Conservation (phyloP, 2,797 vertebrate species). For the Pangasius sanitwongsei region DNA sequence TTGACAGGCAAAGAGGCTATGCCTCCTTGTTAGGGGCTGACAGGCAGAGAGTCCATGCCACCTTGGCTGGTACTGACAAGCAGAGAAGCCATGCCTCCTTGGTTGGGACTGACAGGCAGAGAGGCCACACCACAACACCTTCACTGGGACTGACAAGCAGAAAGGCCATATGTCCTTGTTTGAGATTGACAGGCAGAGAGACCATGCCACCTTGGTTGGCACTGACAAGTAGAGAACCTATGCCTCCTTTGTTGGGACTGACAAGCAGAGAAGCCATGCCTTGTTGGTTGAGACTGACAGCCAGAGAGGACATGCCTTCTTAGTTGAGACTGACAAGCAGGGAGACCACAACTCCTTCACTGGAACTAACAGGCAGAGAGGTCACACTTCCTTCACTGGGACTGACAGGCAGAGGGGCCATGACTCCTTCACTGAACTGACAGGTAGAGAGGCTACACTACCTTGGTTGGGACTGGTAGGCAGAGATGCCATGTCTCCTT, state of each 20-base stretch:
- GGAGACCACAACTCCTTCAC: background rate
- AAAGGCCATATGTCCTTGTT: background rate
- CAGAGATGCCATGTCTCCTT: background rate
- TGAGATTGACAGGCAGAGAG: background rate
- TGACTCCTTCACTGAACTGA: background rate
- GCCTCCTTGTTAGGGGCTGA: background rate
- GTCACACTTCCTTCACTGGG: no score
- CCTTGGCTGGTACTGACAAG: background rate
- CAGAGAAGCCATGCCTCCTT: background rate
- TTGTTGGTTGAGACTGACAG: background rate
- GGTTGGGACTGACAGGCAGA: background rate
- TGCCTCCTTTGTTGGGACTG: background rate
- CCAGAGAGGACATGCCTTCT: background rate
- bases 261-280: background rate
- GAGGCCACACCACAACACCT: background rate
- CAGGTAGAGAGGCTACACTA: no score
- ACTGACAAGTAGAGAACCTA: background rate
- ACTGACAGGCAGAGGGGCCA: background rate
- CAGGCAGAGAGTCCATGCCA: background rate
- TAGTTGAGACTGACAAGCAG: background rate
- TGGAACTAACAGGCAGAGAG: background rate
- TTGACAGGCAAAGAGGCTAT: background rate
- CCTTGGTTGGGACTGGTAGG: background rate
- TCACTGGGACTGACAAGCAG: background rate
- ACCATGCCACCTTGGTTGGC: background rate